Conservation (phyloP, 1,140 invertebrate species). For the Orussus abietinus region DNA sequence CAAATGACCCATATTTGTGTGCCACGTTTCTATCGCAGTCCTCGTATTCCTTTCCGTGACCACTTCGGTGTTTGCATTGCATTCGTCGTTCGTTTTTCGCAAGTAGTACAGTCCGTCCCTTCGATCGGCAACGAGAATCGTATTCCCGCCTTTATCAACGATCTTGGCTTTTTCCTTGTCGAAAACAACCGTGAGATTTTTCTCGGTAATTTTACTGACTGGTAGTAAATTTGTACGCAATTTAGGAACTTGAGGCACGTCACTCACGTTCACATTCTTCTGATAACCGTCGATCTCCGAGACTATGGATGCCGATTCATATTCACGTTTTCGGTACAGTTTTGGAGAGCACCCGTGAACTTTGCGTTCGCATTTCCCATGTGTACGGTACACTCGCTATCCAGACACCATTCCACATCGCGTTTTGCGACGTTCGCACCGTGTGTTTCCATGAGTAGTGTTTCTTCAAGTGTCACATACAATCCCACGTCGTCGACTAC, state of each 20-base stretch:
- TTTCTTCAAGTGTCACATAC: too few relatives aligned
- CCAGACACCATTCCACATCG: slow-evolving; percentile 11
- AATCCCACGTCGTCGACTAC: too few relatives aligned
- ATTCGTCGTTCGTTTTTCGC: not conserved
- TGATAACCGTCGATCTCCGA: not conserved
- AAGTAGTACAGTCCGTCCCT: slow-evolving; percentile 9
- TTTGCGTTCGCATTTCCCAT: slow-evolving; percentile 6
- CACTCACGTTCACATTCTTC: slow-evolving; percentile 5
- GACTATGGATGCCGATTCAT: slow-evolving; percentile 5
- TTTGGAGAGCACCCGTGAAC: slow-evolving; percentile 4
- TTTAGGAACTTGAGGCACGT: slow-evolving; percentile 12
- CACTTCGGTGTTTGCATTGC: not conserved
- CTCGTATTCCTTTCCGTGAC: not conserved
- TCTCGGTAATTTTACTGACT: slow-evolving; percentile 5
- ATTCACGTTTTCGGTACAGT: slow-evolving; percentile 2
- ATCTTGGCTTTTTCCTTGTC: not conserved
- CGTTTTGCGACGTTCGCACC: too few relatives aligned
- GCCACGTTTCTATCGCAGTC: slow-evolving; percentile 5
- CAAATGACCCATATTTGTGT: slow-evolving; percentile 12
- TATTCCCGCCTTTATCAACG: too few relatives aligned
- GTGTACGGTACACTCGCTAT: slow-evolving; percentile 12
- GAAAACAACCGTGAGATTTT: not conserved
- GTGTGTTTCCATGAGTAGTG: too few relatives aligned
- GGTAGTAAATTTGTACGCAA: slow-evolving; percentile 15
- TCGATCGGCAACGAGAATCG: not conserved